Percentiles rank a stretch among this genome's conserved stretches.
Conservation (phyloP, 2,113 vertebrate genomes). For the Clinocottus analis region DNA sequence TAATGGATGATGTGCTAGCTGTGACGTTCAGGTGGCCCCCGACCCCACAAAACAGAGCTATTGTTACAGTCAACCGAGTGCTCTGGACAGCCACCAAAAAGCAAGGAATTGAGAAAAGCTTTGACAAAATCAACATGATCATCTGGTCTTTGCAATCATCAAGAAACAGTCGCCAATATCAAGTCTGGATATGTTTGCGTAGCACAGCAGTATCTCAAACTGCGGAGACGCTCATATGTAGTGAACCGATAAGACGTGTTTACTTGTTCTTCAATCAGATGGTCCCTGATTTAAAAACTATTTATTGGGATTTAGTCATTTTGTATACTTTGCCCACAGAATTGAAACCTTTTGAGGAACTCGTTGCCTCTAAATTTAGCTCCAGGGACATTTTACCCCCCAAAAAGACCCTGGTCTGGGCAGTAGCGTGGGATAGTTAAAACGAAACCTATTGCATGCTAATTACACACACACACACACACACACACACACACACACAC, state of each 20-base stretch:
- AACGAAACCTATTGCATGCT: too few relatives aligned
- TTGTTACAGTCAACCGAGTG: slow-evolving; percentile 5
- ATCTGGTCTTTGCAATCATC: background rate
- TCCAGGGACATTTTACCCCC: background rate
- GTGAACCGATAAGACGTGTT: background rate
- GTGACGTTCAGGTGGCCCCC: slow-evolving; percentile 35
- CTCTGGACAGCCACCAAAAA: background rate
- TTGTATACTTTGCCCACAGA: background rate
- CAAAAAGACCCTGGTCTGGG: background rate
- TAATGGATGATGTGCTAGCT: slow-evolving; percentile 65
- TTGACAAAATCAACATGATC: background rate
- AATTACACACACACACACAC: too few relatives aligned
- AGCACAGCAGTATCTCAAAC: background rate
- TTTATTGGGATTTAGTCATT: background rate
- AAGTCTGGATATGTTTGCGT: background rate
- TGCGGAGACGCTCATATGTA: background rate
- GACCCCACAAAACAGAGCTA: slow-evolving; percentile 18
- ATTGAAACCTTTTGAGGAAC: background rate
- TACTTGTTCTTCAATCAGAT: background rate
- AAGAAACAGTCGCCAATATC: background rate
- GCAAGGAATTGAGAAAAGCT: background rate
- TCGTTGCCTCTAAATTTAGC: background rate
- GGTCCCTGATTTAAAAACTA: background rate
- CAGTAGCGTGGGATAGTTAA: background rate
- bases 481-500: too few relatives aligned